phyloP scores from a whole-genome alignment of 2,797 vertebrate species.

The Lophotriccus pileatus region DNA sequence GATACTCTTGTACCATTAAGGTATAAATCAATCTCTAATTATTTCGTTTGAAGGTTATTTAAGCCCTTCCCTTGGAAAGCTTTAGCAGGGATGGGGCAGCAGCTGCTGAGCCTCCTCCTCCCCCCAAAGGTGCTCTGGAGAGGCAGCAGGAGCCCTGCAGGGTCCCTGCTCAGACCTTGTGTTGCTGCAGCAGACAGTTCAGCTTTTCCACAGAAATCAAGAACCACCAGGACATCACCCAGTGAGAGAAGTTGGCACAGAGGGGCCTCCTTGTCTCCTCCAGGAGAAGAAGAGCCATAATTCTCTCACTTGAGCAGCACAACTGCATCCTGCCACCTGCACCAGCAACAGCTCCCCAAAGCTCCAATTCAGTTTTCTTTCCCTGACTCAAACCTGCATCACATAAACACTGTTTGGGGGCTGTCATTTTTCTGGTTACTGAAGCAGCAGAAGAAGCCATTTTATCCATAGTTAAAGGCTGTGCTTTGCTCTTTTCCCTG shows the following conservation, averaged over 20 bases:
- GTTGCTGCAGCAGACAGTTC: fast-evolving
- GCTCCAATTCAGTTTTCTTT: background rate
- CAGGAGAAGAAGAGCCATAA: background rate
- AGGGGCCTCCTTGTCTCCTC: background rate
- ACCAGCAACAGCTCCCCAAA: background rate
- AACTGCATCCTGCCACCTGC: background rate
- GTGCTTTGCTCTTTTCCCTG: background rate
- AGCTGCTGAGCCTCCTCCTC: constrained; percentile 49
- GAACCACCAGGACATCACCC: fast-evolving
- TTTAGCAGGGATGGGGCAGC: constrained; percentile 33
- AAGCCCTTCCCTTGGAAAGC: constrained; percentile 49
- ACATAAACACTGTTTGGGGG: background rate
- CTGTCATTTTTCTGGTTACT: background rate
- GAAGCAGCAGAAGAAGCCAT: background rate
- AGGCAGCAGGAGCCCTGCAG: background rate
- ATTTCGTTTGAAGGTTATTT: constrained; percentile 63
- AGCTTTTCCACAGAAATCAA: background rate
- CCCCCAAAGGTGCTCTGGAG: background rate
- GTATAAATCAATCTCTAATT: constrained; percentile 59
- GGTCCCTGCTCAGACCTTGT: fast-evolving
- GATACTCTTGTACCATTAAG: constrained; percentile 49
- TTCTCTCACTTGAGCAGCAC: background rate
- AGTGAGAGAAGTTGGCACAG: fast-evolving
- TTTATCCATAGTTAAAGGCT: background rate
- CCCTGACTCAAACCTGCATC: background rate